Percentiles rank a stretch among this genome's conserved stretches.
phyloP scores from a whole-genome alignment of 2,113 vertebrate genomes.

The Ploceus nigricollis region DNA sequence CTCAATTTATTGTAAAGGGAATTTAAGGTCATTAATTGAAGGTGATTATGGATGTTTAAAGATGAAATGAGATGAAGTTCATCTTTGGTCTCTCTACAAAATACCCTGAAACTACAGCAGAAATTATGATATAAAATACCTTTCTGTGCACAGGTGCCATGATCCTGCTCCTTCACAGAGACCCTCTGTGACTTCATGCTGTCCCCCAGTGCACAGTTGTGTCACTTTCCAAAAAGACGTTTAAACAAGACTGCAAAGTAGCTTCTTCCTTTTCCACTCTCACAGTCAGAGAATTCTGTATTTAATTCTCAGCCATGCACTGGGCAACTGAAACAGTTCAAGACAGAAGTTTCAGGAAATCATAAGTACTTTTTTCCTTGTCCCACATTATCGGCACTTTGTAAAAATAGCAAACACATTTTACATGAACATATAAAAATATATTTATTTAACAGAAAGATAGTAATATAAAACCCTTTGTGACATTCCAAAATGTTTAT shows the following conservation, averaged over 20 bases:
- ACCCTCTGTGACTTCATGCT: background rate
- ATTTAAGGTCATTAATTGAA: background rate
- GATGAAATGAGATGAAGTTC: background rate
- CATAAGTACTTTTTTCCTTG: background rate
- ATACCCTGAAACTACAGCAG: background rate
- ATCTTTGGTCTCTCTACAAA: background rate
- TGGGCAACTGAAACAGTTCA: background rate
- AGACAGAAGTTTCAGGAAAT: background rate
- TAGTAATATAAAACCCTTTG: background rate
- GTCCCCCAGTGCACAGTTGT: background rate
- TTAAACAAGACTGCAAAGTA: background rate
- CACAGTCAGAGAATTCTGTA: background rate
- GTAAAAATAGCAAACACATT: background rate
- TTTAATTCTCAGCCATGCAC: background rate
- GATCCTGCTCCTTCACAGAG: background rate
- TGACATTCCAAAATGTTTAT: background rate
- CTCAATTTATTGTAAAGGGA: background rate
- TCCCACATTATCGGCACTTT: background rate
- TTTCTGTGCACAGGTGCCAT: background rate
- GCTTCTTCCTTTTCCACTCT: background rate
- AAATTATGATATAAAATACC: background rate
- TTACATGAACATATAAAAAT: background rate
- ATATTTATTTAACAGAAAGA: background rate
- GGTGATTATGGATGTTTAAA: background rate
- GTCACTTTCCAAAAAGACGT: background rate